Evolutionary conservation across 2,113 vertebrate genomes (phyloP).

Genomic region (Pseudopodoces humilis): DNA sequence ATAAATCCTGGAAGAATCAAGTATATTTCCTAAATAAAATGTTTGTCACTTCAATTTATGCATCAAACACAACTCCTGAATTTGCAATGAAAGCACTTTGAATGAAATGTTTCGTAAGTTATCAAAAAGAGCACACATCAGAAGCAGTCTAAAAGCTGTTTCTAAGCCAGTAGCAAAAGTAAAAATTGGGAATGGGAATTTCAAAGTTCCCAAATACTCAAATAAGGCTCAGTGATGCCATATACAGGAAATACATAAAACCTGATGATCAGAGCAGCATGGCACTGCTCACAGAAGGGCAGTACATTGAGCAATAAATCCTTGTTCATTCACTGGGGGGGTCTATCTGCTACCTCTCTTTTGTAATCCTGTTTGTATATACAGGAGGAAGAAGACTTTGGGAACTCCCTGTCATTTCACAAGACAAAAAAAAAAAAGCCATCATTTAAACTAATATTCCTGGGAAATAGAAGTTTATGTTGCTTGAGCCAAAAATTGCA

Average conservation of each 20-base stretch:
- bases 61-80: neutral
- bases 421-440: neutral
- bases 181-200: neutral
- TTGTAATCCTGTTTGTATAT: neutral
- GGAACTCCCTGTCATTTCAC: neutral
- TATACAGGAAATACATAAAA: neutral
- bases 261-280: neutral
- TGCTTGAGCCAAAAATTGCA: conserved; percentile 16
- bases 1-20: neutral
- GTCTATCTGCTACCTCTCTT: neutral
- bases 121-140: neutral
- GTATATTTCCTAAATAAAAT: neutral
- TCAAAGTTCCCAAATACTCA: neutral
- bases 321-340: too few relatives aligned
- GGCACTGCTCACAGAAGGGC: neutral
- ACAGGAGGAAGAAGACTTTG: neutral
- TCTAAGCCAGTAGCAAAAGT: neutral
- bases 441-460: neutral
- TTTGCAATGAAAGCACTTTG: neutral
- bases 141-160: neutral
- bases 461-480: neutral
- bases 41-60: neutral
- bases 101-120: neutral
- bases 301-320: neutral
- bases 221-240: neutral